Conservation (phyloP, 2,888 invertebrate species). For the Molorchus minor region DNA sequence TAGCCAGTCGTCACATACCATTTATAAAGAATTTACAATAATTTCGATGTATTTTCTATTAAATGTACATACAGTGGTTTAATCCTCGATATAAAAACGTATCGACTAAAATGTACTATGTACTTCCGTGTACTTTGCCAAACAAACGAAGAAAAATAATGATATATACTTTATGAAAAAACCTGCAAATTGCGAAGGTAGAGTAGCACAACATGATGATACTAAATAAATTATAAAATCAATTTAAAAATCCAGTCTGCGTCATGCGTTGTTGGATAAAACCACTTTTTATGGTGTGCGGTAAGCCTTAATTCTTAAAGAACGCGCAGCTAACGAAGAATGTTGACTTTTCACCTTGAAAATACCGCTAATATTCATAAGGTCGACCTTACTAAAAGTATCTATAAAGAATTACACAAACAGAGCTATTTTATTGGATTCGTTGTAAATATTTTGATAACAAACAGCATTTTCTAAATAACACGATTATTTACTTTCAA, state of each 20-base stretch:
- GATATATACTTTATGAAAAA: too few species aligned
- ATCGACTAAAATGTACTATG: too few species aligned
- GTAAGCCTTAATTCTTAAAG: slow-evolving; percentile 6
- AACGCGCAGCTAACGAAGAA: slow-evolving; percentile 32
- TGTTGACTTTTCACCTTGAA: slow-evolving; percentile 50
- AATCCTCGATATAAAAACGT: too few species aligned
- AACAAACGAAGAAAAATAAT: too few species aligned
- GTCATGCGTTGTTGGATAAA: not conserved
- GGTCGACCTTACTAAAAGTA: slow-evolving; percentile 25
- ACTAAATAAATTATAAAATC: too few species aligned
- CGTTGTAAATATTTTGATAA: not conserved
- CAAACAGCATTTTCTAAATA: not conserved
- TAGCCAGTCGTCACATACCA: too few species aligned
- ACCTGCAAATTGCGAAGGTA: too few species aligned
- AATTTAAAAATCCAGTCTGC: not conserved
- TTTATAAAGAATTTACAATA: too few species aligned
- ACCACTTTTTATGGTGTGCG: slow-evolving; percentile 1
- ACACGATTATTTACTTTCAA: not conserved
- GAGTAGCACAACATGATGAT: too few species aligned
- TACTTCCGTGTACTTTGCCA: too few species aligned
- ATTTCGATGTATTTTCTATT: too few species aligned
- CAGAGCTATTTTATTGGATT: slow-evolving; percentile 12
- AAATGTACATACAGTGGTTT: too few species aligned
- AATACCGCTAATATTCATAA: slow-evolving; percentile 45
- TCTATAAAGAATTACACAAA: slow-evolving; percentile 20